Conservation (phyloP, 1,140 invertebrate species). For the Pseudachorutes palmiensis region DNA sequence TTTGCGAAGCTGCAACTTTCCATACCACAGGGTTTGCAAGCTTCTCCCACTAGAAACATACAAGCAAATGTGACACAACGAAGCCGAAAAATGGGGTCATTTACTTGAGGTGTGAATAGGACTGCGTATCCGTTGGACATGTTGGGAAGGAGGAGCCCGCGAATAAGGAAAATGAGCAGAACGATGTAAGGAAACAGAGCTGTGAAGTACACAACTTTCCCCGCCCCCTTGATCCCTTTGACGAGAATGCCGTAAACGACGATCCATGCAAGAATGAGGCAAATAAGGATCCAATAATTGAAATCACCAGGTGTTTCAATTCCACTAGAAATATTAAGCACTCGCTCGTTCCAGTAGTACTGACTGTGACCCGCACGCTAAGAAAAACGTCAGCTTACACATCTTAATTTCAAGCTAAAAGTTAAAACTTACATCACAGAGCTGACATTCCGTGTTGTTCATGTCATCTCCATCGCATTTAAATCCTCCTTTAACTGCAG, state of each 20-base stretch:
- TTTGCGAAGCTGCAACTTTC: conserved; percentile 85
- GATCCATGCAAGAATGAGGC: conserved; percentile 65
- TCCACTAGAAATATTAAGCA: conserved; percentile 76
- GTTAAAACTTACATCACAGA: conserved; percentile 4
- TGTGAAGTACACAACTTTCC: conserved; percentile 76
- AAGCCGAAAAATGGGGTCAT: conserved; percentile 11
- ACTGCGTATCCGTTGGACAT: conserved; percentile 79
- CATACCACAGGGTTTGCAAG: conserved; percentile 76
- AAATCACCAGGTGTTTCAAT: conserved; percentile 78
- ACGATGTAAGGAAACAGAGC: conserved; percentile 93
- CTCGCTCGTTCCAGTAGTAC: conserved; percentile 86
- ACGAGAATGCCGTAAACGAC: conserved; percentile 96
- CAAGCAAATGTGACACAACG: not conserved
- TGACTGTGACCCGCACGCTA: conserved; percentile 70
- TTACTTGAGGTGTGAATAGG: conserved; percentile 77
- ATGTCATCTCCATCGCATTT: not conserved
- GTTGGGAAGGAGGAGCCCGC: conserved; percentile 80
- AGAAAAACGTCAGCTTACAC: too few relatives aligned
- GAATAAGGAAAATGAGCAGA: conserved; percentile 87
- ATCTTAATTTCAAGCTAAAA: not conserved
- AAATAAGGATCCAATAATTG: conserved; percentile 88
- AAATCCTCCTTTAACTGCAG: not conserved
- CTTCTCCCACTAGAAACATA: conserved; percentile 52
- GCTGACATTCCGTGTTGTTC: not conserved
- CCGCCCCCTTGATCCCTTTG: conserved; percentile 48